Evolutionary conservation across 2,888 invertebrate genomes (phyloP).

Genomic region (Cosmia pyralina): DNA sequence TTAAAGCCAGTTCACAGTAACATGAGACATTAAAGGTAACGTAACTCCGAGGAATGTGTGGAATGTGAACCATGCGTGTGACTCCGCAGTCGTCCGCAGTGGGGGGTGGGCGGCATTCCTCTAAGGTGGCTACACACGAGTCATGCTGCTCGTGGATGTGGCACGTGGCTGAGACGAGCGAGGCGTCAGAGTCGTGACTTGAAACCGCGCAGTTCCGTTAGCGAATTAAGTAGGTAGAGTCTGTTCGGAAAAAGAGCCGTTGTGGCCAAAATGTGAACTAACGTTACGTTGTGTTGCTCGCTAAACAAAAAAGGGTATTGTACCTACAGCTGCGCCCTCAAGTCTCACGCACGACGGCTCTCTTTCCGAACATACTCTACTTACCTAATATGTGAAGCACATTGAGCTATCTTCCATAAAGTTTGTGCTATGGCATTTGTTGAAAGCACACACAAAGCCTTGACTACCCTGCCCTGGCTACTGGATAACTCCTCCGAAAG

Average conservation of each 20-base stretch:
- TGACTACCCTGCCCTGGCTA: no score
- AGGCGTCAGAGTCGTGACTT: slow-evolving; percentile 52
- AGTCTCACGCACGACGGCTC: no score
- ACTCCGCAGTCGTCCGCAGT: slow-evolving; percentile 58
- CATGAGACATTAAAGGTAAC: slow-evolving; percentile 37
- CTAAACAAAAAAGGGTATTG: no score
- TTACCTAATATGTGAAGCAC: no score
- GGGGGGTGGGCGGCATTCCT: slow-evolving; percentile 61
- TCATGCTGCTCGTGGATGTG: slow-evolving; percentile 13
- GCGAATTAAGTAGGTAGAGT: neutral
- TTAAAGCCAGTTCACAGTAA: slow-evolving; percentile 37
- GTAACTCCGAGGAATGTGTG: slow-evolving; percentile 47
- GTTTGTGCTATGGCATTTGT: no score
- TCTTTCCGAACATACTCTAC: no score
- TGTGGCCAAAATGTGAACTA: neutral
- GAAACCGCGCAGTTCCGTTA: slow-evolving; percentile 38
- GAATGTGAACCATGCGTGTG: slow-evolving; percentile 57
- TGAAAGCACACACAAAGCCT: no score
- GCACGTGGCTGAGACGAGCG: slow-evolving; percentile 47
- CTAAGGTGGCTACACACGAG: slow-evolving; percentile 46
- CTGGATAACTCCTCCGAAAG: neutral
- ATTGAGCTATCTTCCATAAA: no score
- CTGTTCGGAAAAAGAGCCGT: no score
- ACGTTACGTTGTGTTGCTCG: no score
- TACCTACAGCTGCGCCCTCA: no score